These are phyloP conservation scores for Xiphorhynchus erythropygius DNA, from an alignment of 2,797 vertebrate species.

Conservation along the genomic window DNA sequence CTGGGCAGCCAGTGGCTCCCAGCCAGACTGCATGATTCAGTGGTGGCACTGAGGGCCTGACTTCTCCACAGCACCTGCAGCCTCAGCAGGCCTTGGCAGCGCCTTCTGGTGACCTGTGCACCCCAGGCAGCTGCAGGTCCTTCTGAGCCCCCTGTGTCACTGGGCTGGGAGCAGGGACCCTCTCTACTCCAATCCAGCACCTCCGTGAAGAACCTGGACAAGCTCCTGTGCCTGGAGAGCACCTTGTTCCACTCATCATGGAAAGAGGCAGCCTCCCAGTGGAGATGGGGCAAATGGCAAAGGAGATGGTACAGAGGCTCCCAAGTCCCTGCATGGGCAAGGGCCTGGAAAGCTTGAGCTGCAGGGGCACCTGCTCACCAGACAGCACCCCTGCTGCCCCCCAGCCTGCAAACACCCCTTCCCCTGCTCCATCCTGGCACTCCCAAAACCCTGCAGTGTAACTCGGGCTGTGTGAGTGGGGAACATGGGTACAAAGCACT, in stretches of 20 bases:
- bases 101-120: neutral
- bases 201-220: neutral
- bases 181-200: neutral
- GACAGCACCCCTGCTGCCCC: neutral
- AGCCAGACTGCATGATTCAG: neutral
- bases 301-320: neutral
- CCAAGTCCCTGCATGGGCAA: neutral
- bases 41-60: neutral
- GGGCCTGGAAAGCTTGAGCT: neutral
- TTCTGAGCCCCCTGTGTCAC: neutral
- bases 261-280: neutral
- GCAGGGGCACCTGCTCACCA: neutral
- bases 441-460: neutral
- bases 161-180: neutral
- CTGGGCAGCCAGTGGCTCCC: neutral
- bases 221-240: neutral
- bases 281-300: neutral
- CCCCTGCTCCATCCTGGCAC: neutral
- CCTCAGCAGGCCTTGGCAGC: neutral
- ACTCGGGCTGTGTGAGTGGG: fast-evolving
- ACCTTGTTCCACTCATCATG: neutral
- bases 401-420: neutral
- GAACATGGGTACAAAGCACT: fast-evolving
- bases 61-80: neutral
- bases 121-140: neutral